Conservation (phyloP, 2,888 invertebrate species). For the Heterodera filipjevi region DNA sequence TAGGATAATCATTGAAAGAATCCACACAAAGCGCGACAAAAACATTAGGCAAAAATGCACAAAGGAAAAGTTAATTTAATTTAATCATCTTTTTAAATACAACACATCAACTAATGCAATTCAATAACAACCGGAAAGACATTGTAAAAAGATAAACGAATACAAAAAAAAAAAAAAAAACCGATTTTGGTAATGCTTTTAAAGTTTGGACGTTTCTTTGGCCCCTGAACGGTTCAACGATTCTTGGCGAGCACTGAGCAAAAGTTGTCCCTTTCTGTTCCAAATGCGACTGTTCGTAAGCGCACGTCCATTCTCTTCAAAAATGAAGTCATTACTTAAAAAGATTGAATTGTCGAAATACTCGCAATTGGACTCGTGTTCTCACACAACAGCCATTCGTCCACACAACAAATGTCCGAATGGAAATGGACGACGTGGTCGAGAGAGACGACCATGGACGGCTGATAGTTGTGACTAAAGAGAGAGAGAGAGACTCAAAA, state of each 20-base stretch:
- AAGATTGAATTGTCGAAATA: constrained; percentile 1
- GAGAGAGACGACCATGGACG: constrained; percentile 59
- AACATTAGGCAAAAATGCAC: no score
- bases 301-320: constrained; percentile 49
- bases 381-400: constrained; percentile 62
- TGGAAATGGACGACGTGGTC: constrained; percentile 62
- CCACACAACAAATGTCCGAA: constrained; percentile 44
- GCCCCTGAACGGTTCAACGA: constrained; percentile 49
- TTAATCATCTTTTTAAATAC: no score
- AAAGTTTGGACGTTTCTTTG: constrained; percentile 9
- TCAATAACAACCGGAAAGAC: background rate
- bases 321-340: background rate
- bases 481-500: background rate
- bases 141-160: no score
- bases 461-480: constrained; percentile 48
- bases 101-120: no score
- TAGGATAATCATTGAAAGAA: no score
- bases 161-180: background rate
- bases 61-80: no score
- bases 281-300: constrained; percentile 54
- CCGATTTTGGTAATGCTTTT: background rate
- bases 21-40: no score
- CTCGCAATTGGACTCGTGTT: constrained; percentile 49
- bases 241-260: constrained; percentile 56
- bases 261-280: constrained; percentile 54